Evolutionary conservation across 2,113 vertebrate species (phyloP), one percentile per base, ranked within the genome.

Genomic region (Telmatochromis sp.): DNA sequence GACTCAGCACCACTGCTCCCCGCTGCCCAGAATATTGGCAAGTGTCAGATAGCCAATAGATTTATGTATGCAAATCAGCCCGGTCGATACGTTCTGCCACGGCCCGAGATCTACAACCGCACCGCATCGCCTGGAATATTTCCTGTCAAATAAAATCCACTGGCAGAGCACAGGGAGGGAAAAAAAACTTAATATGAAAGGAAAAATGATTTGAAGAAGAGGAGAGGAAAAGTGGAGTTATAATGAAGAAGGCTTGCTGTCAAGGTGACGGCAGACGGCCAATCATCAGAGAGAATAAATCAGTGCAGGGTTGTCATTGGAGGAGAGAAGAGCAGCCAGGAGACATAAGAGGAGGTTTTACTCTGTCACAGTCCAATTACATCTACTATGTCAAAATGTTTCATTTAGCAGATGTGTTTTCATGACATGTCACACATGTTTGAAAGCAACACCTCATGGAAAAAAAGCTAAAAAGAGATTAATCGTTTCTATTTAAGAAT

Each of bases 11-110:
- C 90, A 83, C 75, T 85, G 87, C 93, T 91, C 91, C 93, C 87
- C 57, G 92, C 90, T 89, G 93, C 89, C 91, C 89, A 26, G 85
- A 89, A 53, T 96, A 96, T 96, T 93, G 96, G 94, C 94, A 95
- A 94, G 93, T 96, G 96, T 97, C 96, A 96, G 93, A 95, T 95
- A 93, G 95, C 95, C 95, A 35, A 97, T 96, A 95, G 95, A 96
- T 97, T 96, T 96, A 96, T 96, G 96, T 96, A 96, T 97, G 96
- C 92, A 96, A 95, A 97, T 95, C 23, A 85, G 42, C 6, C 60
- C 8, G 87, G 26, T 96, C 96, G 19, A 97, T 96, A 40, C 3
- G 9, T 79, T 91, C 94, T 91, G 95, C 94, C 94, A 91, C 63
- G 83, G 87, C 75, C 86, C 17, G 51, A 93, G 95, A 96, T 94